Evolutionary conservation across 2,888 invertebrate genomes (phyloP), one percentile per base, ranked within the genome.

Genomic region (Bombylius discolor): DNA sequence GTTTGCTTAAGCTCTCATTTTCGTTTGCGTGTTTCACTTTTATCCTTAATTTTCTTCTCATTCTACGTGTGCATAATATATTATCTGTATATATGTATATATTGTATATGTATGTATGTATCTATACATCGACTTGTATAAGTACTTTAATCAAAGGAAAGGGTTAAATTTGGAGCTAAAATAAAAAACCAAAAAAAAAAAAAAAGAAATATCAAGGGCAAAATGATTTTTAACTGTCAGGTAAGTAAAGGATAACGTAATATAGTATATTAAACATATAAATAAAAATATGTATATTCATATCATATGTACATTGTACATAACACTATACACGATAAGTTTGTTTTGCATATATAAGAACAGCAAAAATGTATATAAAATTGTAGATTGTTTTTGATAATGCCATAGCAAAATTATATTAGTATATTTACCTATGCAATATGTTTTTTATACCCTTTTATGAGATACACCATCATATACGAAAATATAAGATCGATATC

Each of bases 401-500:
- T 23, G 23, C 23, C 23, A 23, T 23, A 23, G 23, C 23, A 23
- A 23, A 23, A 23, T 23, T 23, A 23, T 23, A 23, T 23, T 23
- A 23, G 23, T 23, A 23, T 23, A 23, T 23, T 23, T 23, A 23
- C 23, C 23, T 23, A 23, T 23, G 3, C 23, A 3, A 23, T 23
- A 23, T 9, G 36, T 36, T 36, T 8, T 36, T 36, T 6, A 8
- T 36, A 42, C 11, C 39, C 39, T 42, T 42, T 42, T 42, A 42
- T 42, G 39, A 11, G 12, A 11, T 11, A 42, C 11, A 42, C 11
- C 12, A 42, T 42, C 39, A 11, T 32, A 49, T 49, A 42, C 49
- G 45, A 14, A 45, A 49, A 54, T 45, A 31, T 63, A 64, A 70
- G 70, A 74, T 74, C 73, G 73, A 74, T 74, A 74, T 74, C 73